Base-by-base conservation (phyloP, 1,140 invertebrate species). In the Phymorhynchus buccinoides region DNA sequence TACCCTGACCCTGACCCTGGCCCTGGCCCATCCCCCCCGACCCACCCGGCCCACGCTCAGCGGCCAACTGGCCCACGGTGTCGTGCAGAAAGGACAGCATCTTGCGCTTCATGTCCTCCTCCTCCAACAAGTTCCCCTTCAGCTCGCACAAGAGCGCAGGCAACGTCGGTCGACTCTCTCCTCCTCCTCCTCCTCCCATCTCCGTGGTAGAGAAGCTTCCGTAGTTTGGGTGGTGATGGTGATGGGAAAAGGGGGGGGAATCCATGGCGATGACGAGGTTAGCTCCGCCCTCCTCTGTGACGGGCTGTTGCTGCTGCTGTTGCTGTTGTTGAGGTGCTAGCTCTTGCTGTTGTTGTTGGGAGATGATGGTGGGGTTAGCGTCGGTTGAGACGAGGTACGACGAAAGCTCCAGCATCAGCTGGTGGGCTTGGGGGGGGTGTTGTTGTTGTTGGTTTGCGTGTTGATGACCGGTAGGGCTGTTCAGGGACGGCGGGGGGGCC, bases 91-190 rank as follows among this genome's bases (percentile, higher is more conserved):
- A 92, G 77, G 87, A 87, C 78, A 91, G 82, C 41, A 93, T 88
- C 88, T 93, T 93, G 62, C 90, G 89, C 86, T 92, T 90, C 62
- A 92, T 89, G 88, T 93, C 92, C 14, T 83, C 85, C 86, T 91
- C 91, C 56, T 92, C 90, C 52, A 90, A 83, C 83, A 92, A 88
- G 79, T 88, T 91, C n/a, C 87, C 88, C 88, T 93, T 92, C 84
- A 93, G 85, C 78, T 93, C 92, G 18, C 84, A 84, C 85, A 93
- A 89, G 37, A 93, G 86, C 42, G 89, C 90, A 35, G 92, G 91
- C 84, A 93, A 85, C 42, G 89, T 84, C 14, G 88, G 84, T 42
- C 87, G 84, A 27, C 84, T 80, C 41, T 9, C 42, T 1, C 4
- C 44, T 48, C 16, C 48, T 30, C 27, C 42, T 41, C 42, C 42